Evolutionary conservation across 92 coral and sea anemone species (phyloP).

Genomic region (Actinostola sp.): DNA sequence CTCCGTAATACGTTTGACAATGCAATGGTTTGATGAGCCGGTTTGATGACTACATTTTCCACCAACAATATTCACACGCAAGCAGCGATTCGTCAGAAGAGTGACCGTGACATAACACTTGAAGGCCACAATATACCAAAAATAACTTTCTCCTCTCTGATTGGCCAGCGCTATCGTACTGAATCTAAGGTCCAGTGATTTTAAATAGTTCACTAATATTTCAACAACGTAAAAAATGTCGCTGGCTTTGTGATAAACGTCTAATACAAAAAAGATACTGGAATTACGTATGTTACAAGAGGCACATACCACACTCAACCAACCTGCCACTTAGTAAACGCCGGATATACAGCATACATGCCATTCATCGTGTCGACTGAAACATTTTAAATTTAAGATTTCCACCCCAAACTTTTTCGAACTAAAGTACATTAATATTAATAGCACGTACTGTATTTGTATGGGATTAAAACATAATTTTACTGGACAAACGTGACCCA

Average conservation of each 20-base stretch:
- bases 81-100: background rate
- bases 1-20: background rate
- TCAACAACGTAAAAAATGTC: constrained; percentile 23
- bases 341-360: too few species aligned
- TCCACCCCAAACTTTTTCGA: too few species aligned
- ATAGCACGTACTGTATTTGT: too few species aligned
- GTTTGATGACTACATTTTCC: background rate
- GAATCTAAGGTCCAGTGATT: constrained; percentile 7
- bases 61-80: constrained; percentile 3
- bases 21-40: background rate
- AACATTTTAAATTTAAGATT: too few species aligned
- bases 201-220: constrained; percentile 4
- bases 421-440: too few species aligned
- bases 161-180: constrained; percentile 4
- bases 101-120: background rate
- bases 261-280: background rate
- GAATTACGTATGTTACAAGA: background rate
- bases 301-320: background rate
- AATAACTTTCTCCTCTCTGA: background rate
- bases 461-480: too few species aligned
- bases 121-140: background rate
- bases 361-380: too few species aligned
- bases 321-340: too few species aligned
- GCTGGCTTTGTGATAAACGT: background rate
- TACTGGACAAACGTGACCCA: too few species aligned